Percentiles rank a stretch among this genome's conserved stretches.
phyloP scores from a whole-genome alignment of 2,888 invertebrate species.

The Octonoba sinensis region DNA sequence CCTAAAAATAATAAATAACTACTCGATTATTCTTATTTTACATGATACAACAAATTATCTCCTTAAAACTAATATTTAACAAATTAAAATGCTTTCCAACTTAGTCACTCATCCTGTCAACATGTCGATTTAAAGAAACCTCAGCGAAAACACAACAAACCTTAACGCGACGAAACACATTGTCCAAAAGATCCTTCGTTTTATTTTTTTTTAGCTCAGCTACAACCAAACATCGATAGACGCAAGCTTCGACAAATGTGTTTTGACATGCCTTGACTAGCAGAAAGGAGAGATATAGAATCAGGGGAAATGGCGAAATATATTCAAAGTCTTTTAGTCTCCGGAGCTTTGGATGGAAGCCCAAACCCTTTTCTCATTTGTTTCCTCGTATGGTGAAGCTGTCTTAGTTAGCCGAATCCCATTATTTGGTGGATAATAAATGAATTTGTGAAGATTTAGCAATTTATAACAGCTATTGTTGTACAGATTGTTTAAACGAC shows the following conservation, averaged over 20 bases:
- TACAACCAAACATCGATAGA: neutral
- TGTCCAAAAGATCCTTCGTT: neutral
- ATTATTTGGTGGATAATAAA: slow-evolving; percentile 10
- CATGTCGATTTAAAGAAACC: neutral
- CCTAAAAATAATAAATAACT: too few species aligned
- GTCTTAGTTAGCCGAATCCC: neutral
- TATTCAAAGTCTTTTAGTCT: slow-evolving; percentile 3
- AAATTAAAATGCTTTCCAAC: too few species aligned
- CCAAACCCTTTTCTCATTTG: neutral
- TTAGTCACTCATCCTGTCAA: too few species aligned
- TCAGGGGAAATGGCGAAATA: neutral
- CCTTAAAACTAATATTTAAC: too few species aligned
- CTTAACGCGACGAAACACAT: neutral
- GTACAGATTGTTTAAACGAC: too few species aligned
- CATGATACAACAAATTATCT: too few species aligned
- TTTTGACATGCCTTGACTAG: neutral
- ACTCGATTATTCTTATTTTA: too few species aligned
- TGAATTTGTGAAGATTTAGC: neutral
- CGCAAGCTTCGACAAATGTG: neutral
- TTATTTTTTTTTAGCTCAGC: neutral
- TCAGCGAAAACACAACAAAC: neutral
- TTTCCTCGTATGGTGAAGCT: neutral
- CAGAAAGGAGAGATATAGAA: too few species aligned
- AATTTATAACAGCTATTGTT: too few species aligned
- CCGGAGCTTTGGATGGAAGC: neutral